A percentile compares a stretch with the other conserved stretches of the same genome.
Conservation (phyloP, 2,113 vertebrate species). For the Misgurnus anguillicaudatus region DNA sequence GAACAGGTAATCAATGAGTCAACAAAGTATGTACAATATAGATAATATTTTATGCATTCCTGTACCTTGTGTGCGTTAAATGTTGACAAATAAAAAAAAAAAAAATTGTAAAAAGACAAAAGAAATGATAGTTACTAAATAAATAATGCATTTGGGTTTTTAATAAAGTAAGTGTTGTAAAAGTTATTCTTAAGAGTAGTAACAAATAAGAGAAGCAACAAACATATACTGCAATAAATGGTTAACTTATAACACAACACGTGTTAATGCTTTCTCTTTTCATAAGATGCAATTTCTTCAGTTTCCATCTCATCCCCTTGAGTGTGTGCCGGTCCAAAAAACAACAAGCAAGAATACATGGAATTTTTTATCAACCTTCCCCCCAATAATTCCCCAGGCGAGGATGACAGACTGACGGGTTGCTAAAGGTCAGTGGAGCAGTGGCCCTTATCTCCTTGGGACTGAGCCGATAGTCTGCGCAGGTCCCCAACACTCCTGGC, state of each 20-base stretch:
- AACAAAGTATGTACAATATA: background rate
- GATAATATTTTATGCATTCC: background rate
- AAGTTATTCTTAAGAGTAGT: background rate
- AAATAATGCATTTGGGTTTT: too few relatives aligned
- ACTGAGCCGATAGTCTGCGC: conserved; percentile 67
- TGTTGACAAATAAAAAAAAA: too few relatives aligned
- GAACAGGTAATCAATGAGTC: background rate
- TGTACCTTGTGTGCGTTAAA: too few relatives aligned
- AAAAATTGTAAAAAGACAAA: too few relatives aligned
- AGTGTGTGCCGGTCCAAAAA: background rate
- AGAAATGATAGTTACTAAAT: too few relatives aligned
- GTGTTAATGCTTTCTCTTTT: background rate
- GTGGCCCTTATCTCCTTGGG: conserved; percentile 61
- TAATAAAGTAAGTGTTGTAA: too few relatives aligned
- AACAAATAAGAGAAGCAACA: conserved; percentile 1
- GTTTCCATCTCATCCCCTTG: background rate
- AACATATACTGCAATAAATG: background rate
- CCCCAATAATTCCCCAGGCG: conserved; percentile 58
- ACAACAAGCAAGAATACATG: conserved; percentile 23
- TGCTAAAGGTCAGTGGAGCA: conserved; percentile 70
- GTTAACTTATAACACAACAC: too few relatives aligned
- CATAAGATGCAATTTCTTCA: background rate
- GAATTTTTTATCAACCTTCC: background rate
- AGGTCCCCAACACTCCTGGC: conserved; percentile 63
- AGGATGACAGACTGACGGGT: conserved; percentile 72